These are phyloP conservation scores for Ectemnius cavifrons DNA, from an alignment of 2,888 invertebrate species.

Conservation along the genomic window DNA sequence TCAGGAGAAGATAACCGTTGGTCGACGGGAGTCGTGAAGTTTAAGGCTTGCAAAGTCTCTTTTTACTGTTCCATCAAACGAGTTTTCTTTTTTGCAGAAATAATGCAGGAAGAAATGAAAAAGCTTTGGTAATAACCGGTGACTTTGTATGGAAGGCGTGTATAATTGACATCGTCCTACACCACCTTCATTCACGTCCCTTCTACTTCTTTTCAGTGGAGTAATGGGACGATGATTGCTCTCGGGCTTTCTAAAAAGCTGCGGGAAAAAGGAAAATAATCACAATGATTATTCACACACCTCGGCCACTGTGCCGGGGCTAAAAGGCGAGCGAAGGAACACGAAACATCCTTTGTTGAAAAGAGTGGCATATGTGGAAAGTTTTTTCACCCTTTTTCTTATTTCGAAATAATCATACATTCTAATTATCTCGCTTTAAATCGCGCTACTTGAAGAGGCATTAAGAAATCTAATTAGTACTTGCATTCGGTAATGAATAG, in stretches of 20 bases:
- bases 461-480: no score
- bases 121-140: conserved; percentile 16
- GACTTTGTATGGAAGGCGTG: conserved; percentile 31
- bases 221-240: no score
- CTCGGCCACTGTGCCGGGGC: conserved; percentile 29
- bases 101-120: conserved; percentile 20
- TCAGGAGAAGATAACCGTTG: neutral
- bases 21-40: neutral
- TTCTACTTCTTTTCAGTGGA: conserved; percentile 22
- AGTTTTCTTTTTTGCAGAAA: conserved; percentile 11
- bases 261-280: conserved; percentile 38
- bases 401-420: no score
- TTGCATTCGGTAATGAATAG: no score
- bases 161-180: conserved; percentile 46
- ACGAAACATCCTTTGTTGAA: conserved; percentile 28
- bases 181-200: conserved; percentile 35
- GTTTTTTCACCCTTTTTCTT: no score
- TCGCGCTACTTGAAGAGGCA: no score
- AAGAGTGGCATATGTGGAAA: conserved; percentile 25
- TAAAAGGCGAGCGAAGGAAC: conserved; percentile 38
- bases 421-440: no score
- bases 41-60: conserved; percentile 11
- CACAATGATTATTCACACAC: conserved; percentile 53
- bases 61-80: conserved; percentile 31
- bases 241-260: neutral